Conservation (phyloP, 92 coral and sea anemone genomes). For the Virgularia gustaviana region DNA sequence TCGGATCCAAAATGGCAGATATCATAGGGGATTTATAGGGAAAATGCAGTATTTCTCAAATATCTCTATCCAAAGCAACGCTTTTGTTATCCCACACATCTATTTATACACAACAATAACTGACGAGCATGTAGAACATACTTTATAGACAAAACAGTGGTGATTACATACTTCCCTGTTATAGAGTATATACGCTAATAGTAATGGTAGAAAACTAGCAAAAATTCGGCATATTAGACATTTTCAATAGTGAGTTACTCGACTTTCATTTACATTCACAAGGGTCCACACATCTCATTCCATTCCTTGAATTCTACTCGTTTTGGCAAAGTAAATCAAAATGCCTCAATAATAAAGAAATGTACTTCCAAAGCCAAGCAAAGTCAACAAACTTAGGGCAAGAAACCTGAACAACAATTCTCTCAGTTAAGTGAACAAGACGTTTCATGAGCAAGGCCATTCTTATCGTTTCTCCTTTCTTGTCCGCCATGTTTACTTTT, state of each 20-base stretch:
- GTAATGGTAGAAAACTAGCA: not conserved
- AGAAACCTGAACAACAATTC: not conserved
- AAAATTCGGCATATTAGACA: not conserved
- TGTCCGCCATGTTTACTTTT: not conserved
- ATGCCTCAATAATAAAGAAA: not conserved
- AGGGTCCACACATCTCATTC: constrained; percentile 18
- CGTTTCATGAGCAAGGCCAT: not conserved
- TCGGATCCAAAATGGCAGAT: constrained; percentile 14
- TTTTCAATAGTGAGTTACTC: not conserved
- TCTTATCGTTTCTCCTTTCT: not conserved
- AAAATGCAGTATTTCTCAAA: not conserved
- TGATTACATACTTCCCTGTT: not conserved
- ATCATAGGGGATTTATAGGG: not conserved
- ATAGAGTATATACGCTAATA: not conserved
- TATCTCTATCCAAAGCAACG: not conserved
- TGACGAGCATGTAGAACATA: not conserved
- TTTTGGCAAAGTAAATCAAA: not conserved
- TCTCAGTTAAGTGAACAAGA: not conserved
- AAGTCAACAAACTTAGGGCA: not conserved
- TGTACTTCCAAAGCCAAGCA: not conserved
- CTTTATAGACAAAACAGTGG: not conserved
- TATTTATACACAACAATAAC: not conserved
- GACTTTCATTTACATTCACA: not conserved
- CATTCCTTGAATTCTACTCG: not conserved
- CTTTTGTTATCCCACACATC: not conserved